Percentiles rank a stretch among this genome's conserved stretches.
These are phyloP conservation scores for Gila robusta DNA, from an alignment of 2,797 vertebrate genomes.

Conservation along the genomic window DNA sequence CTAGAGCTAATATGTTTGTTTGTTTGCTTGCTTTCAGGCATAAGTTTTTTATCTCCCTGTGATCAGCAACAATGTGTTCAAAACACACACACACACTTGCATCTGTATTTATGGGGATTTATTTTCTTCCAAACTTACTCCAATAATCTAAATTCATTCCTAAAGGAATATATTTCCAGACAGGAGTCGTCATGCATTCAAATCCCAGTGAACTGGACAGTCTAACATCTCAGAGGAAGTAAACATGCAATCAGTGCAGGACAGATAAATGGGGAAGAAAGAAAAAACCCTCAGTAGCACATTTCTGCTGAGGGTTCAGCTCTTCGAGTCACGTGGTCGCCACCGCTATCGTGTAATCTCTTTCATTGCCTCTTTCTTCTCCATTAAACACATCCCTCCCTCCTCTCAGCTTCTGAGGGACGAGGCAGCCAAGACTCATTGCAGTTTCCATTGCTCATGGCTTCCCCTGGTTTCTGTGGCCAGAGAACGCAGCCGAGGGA, in stretches of 20 bases:
- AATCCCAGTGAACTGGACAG: background rate
- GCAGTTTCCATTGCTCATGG: constrained; percentile 81
- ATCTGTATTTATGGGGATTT: background rate
- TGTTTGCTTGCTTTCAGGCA: background rate
- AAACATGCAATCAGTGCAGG: background rate
- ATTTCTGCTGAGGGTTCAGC: constrained; percentile 62
- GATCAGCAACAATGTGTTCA: background rate
- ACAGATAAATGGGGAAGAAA: background rate
- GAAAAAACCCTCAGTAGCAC: background rate
- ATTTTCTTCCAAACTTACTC: background rate
- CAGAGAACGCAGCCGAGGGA: constrained; percentile 59
- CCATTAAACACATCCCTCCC: constrained; percentile 50
- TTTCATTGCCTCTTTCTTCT: constrained; percentile 36
- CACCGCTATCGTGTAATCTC: constrained; percentile 36
- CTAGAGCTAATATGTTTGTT: background rate
- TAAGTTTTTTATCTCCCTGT: background rate
- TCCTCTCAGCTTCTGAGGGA: constrained; percentile 62
- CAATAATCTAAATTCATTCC: constrained; percentile 8
- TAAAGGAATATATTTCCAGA: background rate
- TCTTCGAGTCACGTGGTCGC: constrained; percentile 46
- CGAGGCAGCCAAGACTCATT: constrained; percentile 67
- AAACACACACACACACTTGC: background rate
- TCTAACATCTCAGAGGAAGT: constrained; percentile 22
- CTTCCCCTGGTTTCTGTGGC: constrained; percentile 70
- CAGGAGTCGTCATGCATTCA: constrained; percentile 3